Conservation (phyloP, 2,888 invertebrate genomes). For the Athrips mouffetella region DNA sequence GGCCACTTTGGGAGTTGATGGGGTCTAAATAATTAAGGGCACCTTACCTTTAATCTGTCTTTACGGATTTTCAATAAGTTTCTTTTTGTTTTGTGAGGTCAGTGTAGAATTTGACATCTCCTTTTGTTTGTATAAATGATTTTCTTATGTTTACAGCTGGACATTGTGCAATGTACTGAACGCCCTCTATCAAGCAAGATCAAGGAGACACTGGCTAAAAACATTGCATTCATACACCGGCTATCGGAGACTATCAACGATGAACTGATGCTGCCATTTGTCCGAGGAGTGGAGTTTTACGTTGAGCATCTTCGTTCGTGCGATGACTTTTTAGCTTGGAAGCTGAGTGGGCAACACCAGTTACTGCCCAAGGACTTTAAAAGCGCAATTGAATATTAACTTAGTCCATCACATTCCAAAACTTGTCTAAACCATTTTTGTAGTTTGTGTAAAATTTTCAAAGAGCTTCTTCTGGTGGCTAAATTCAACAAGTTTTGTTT, state of each 20-base stretch:
- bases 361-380: conserved; percentile 69
- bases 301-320: conserved; percentile 61
- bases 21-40: too few species aligned
- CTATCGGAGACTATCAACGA: conserved; percentile 67
- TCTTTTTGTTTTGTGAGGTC: too few species aligned
- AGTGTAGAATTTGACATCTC: too few species aligned
- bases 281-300: conserved; percentile 66
- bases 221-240: conserved; percentile 63
- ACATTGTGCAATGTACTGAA: conserved; percentile 63
- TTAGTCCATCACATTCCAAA: conserved; percentile 7
- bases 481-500: too few species aligned
- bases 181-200: conserved; percentile 59
- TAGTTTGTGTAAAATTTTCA: background rate
- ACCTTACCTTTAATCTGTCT: too few species aligned
- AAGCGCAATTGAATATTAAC: conserved; percentile 68
- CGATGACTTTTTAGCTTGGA: conserved; percentile 73
- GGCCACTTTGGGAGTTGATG: too few species aligned
- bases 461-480: too few species aligned
- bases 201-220: conserved; percentile 64
- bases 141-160: conserved; percentile 52
- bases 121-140: too few species aligned
- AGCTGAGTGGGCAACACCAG: conserved; percentile 60
- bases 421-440: background rate
- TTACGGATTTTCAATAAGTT: too few species aligned
- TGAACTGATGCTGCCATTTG: conserved; percentile 65